Evolutionary conservation across 37 sponge, comb jelly and placozoan genomes (phyloP).

Genomic region (Corticium candelabrum): DNA sequence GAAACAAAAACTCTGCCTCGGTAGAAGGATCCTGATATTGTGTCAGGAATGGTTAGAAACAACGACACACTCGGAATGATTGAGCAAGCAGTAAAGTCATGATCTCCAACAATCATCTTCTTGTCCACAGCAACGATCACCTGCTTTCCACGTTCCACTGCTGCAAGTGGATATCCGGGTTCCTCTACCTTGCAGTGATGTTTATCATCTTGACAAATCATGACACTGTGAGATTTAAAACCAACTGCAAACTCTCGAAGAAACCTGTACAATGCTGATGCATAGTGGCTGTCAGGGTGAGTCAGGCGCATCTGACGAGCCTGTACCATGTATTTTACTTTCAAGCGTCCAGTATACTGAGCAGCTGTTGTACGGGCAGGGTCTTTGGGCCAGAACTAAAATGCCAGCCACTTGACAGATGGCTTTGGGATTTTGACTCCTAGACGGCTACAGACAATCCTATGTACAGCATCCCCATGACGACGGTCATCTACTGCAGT

Average conservation of each 20-base stretch:
- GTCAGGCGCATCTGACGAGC: slow-evolving; percentile 7
- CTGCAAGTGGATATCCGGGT: slow-evolving; percentile 42
- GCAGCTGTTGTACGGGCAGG: slow-evolving; percentile 1
- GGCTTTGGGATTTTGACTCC: slow-evolving; percentile 15
- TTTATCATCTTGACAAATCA: slow-evolving; percentile 37
- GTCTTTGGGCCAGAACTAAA: slow-evolving; percentile 24
- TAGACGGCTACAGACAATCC: slow-evolving; percentile 1
- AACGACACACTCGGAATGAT: slow-evolving; percentile 22
- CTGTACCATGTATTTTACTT: slow-evolving; percentile 35
- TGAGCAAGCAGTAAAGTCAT: slow-evolving; percentile 15
- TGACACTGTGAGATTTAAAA: not conserved
- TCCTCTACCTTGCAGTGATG: slow-evolving; percentile 36
- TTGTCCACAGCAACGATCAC: slow-evolving; percentile 7
- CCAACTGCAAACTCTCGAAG: slow-evolving; percentile 21
- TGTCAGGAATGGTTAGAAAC: slow-evolving; percentile 24
- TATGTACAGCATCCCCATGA: slow-evolving; percentile 18
- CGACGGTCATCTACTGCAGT: slow-evolving; percentile 31
- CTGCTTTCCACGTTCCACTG: slow-evolving; percentile 23
- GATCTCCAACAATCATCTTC: slow-evolving; percentile 32
- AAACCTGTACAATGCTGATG: slow-evolving; percentile 25
- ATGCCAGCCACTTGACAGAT: slow-evolving; percentile 17
- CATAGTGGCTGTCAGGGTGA: slow-evolving; percentile 26
- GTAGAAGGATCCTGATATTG: slow-evolving; percentile 32
- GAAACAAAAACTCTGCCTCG: slow-evolving; percentile 24
- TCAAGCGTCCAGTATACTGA: slow-evolving; percentile 23